phyloP scores from a whole-genome alignment of 2,888 invertebrate species.

The Abscondita cerata region DNA sequence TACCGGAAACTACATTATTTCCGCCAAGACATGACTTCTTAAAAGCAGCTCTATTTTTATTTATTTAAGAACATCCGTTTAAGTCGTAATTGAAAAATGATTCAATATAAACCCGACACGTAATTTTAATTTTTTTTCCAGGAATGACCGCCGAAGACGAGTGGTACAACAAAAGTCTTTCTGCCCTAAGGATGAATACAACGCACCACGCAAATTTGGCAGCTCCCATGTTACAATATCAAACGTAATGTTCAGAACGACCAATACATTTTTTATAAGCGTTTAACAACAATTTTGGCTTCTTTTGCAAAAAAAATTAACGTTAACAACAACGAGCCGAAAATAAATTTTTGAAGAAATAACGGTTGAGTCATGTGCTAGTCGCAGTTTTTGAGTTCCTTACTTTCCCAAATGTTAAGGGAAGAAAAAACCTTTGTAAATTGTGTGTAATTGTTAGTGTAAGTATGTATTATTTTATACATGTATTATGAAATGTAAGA shows the following conservation, averaged over 20 bases:
- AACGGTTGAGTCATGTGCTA: slow-evolving; percentile 11
- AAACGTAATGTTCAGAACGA: slow-evolving; percentile 76
- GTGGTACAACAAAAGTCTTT: slow-evolving; percentile 98
- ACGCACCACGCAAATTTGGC: slow-evolving; percentile 94
- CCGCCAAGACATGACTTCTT: slow-evolving; percentile 36
- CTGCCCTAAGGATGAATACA: slow-evolving; percentile 96
- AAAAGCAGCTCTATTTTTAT: slow-evolving; percentile 31
- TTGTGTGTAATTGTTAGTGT: slow-evolving; percentile 41
- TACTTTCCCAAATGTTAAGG: slow-evolving; percentile 27
- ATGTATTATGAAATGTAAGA: slow-evolving; percentile 37
- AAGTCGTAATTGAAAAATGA: not conserved
- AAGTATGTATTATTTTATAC: slow-evolving; percentile 45
- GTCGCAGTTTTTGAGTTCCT: slow-evolving; percentile 31
- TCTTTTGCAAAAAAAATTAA: slow-evolving; percentile 12
- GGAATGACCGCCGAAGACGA: slow-evolving; percentile 94
- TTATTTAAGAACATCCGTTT: not conserved
- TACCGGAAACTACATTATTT: slow-evolving; percentile 47
- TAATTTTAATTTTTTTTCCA: slow-evolving; percentile 56
- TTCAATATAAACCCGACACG: not conserved
- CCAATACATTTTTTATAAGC: slow-evolving; percentile 21
- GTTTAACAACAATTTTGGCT: slow-evolving; percentile 20
- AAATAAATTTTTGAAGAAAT: not conserved
- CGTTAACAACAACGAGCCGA: slow-evolving; percentile 23
- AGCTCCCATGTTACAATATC: slow-evolving; percentile 96
- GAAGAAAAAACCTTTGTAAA: slow-evolving; percentile 35